These are phyloP conservation scores for Indicator maculatus DNA, from an alignment of 2,113 vertebrate genomes.

Conservation along the genomic window DNA sequence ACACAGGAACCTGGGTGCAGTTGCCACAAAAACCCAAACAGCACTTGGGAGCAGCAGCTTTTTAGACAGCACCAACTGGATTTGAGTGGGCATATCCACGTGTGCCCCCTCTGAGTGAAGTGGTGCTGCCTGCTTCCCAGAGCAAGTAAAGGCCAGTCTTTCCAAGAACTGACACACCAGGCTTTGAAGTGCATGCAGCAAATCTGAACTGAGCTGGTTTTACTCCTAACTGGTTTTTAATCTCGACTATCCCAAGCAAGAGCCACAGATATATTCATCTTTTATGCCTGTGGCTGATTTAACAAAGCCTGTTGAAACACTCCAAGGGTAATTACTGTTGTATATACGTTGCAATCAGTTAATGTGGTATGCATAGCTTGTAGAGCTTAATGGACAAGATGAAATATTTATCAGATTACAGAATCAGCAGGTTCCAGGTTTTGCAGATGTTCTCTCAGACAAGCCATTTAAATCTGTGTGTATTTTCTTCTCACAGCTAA, in stretches of 20 bases:
- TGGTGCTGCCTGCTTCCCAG: not conserved
- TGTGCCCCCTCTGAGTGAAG: not conserved
- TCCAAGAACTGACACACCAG: not conserved
- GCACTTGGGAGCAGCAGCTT: not conserved
- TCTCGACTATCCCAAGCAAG: not conserved
- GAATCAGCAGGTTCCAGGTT: constrained; percentile 2
- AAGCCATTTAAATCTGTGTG: constrained; percentile 21
- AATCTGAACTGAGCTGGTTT: not conserved
- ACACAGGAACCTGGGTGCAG: not conserved
- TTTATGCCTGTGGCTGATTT: not conserved
- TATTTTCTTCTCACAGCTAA: constrained; percentile 43
- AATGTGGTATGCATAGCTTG: not conserved
- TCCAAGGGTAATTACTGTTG: constrained; percentile 4
- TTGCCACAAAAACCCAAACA: not conserved
- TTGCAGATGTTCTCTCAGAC: constrained; percentile 38
- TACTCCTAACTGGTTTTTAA: not conserved
- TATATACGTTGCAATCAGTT: not conserved
- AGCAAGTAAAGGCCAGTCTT: not conserved
- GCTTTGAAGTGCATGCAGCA: not conserved
- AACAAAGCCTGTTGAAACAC: not conserved
- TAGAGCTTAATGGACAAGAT: constrained; percentile 1
- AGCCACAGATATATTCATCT: not conserved
- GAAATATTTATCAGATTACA: constrained; percentile 37
- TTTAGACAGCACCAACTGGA: not conserved
- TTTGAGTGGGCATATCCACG: not conserved